Evolutionary conservation across 2,888 invertebrate genomes (phyloP), one percentile per base, ranked within the genome.

Genomic region (Ichneumoninae sp.): DNA sequence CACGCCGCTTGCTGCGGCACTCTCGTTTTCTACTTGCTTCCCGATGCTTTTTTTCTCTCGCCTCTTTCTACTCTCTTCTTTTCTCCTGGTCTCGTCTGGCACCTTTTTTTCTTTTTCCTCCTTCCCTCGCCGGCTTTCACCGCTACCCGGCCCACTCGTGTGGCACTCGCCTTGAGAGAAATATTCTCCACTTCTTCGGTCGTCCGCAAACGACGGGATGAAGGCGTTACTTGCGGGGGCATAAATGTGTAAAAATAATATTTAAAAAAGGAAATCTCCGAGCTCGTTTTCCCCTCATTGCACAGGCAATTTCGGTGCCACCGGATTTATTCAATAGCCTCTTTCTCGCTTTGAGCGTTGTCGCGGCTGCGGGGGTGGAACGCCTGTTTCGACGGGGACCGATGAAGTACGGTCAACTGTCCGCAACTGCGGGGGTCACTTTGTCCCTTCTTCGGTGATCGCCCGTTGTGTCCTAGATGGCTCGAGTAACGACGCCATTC

Each of bases 401-500:
- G 30, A 33, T 30, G 30, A 33, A 16, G 16, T 26, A 57, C 57
- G 57, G 22, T 62, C 16, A 16, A 62, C 62, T n/a, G n/a, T 16
- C n/a, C 33, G 16, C 62, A 62, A 62, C 62, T n/a, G 62, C 30
- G 62, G 22, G 62, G 16, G 26, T 33, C 26, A 62, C 60, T 62
- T 33, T 16, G 57, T 80, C 3, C 60, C 60, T 68, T 80, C 52
- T 60, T 70, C 72, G 54, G 22, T 57, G 62, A 69, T 74, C 66
- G 60, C 57, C 75, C 70, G 36, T 70, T n/a, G 68, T 36, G 78
- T 47, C 40, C 52, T 71, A 8, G 26, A 69, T 40, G 60, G 69
- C 33, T 87, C 85, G 87, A 83, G 86, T 88, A 89, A 90, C 88
- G 90, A 87, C 85, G 86, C 88, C 86, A 87, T 88, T 90, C 85